These are phyloP conservation scores for Margarornis squamiger DNA, from an alignment of 2,797 vertebrate genomes.

Conservation along the genomic window DNA sequence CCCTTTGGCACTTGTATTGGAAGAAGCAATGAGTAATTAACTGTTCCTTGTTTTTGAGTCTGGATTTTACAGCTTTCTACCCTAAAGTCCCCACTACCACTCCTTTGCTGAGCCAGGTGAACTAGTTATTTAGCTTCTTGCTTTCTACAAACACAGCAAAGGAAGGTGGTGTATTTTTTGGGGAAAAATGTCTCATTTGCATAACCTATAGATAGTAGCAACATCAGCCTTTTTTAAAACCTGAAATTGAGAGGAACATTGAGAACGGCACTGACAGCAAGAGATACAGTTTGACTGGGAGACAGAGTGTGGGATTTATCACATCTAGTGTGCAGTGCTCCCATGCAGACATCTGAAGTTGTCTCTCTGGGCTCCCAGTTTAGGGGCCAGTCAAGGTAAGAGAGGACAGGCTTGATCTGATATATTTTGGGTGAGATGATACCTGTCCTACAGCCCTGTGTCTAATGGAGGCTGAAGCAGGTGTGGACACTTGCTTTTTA, in stretches of 20 bases:
- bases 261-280: background rate
- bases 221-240: conserved; percentile 15
- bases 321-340: background rate
- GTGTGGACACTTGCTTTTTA: background rate
- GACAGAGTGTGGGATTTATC: background rate
- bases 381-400: background rate
- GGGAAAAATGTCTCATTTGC: background rate
- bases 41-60: background rate
- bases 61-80: background rate
- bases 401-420: background rate
- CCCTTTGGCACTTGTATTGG: background rate
- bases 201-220: background rate
- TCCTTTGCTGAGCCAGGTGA: background rate
- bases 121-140: background rate
- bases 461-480: background rate
- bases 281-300: background rate
- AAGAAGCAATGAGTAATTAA: background rate
- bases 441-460: background rate
- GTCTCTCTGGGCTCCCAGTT: background rate
- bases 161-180: background rate
- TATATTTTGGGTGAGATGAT: background rate
- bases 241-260: background rate
- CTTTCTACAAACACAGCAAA: background rate
- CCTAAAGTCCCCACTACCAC: background rate
- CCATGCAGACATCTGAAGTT: background rate